Conservation (phyloP, 2,113 vertebrate genomes). For the Potamarius usumacintae region DNA sequence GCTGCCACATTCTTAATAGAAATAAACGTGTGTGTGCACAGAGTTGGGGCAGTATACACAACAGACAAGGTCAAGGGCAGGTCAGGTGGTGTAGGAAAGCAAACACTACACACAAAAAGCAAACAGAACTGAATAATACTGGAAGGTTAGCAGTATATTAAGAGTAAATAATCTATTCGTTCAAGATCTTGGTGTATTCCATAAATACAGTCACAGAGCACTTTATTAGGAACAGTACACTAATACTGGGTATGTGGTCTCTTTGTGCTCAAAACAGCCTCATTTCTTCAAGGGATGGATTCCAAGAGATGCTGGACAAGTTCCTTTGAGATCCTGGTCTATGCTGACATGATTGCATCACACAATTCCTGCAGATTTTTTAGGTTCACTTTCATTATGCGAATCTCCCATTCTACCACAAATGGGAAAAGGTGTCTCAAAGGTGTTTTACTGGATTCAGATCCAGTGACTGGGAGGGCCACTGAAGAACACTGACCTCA, state of each 20-base stretch:
- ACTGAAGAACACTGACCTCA: too few species aligned
- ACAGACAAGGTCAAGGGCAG: constrained; percentile 40
- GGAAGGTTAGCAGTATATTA: background rate
- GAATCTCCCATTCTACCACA: too few species aligned
- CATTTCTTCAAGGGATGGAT: background rate
- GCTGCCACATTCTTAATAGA: constrained; percentile 29
- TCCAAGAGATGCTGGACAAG: too few species aligned
- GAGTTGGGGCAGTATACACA: constrained; percentile 30
- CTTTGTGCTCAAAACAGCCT: background rate
- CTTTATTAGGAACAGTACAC: background rate
- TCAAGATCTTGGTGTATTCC: background rate
- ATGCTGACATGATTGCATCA: too few species aligned
- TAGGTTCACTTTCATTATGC: too few species aligned
- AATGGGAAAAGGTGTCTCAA: too few species aligned
- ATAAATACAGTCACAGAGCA: background rate
- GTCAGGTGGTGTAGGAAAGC: constrained; percentile 25
- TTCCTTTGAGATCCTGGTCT: too few species aligned
- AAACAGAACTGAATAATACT: background rate
- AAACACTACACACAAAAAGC: constrained; percentile 18
- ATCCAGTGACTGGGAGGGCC: too few species aligned
- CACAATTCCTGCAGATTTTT: too few species aligned
- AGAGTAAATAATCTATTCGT: background rate
- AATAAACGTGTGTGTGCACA: constrained; percentile 28
- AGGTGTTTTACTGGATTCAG: too few species aligned
- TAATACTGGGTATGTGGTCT: background rate